A percentile compares a stretch with the other conserved stretches of the same genome.
Evolutionary conservation across 2,113 vertebrate genomes (phyloP).

Genomic region (Acrocephalus arundinaceus): DNA sequence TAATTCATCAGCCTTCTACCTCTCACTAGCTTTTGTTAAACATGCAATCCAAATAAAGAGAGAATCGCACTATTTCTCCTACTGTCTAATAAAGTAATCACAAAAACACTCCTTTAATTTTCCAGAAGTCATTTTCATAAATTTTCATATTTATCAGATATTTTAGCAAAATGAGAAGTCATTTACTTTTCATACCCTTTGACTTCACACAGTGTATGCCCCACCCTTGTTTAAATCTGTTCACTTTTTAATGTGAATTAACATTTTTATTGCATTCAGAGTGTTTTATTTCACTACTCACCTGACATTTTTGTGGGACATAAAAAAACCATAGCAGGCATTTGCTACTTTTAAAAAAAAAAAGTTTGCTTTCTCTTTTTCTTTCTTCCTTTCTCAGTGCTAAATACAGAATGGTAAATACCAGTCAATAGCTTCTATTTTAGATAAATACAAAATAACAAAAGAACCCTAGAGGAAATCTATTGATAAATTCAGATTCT

Average conservation of each 20-base stretch:
- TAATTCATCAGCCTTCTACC: not conserved
- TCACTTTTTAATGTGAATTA: not conserved
- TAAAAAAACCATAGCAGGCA: not conserved
- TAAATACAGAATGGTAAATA: not conserved
- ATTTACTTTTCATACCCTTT: not conserved
- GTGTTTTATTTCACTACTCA: not conserved
- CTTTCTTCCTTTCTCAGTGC: not conserved
- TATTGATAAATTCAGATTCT: not conserved
- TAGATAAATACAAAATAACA: not conserved
- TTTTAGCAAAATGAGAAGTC: not conserved
- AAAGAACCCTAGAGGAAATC: not conserved
- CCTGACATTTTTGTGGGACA: not conserved
- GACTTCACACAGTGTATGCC: fast-evolving
- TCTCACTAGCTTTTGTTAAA: not conserved
- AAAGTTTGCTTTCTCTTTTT: not conserved
- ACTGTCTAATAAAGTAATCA: not conserved
- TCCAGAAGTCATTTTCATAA: not conserved
- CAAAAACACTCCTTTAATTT: not conserved
- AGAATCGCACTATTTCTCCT: not conserved
- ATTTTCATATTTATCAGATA: not conserved
- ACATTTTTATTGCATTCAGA: not conserved
- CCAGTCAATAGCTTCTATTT: not conserved
- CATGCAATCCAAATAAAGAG: not conserved
- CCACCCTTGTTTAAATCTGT: not conserved
- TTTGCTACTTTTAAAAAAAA: not conserved